Evolutionary conservation across 2,888 invertebrate species (phyloP).

Genomic region (Pedicia rivosa): DNA sequence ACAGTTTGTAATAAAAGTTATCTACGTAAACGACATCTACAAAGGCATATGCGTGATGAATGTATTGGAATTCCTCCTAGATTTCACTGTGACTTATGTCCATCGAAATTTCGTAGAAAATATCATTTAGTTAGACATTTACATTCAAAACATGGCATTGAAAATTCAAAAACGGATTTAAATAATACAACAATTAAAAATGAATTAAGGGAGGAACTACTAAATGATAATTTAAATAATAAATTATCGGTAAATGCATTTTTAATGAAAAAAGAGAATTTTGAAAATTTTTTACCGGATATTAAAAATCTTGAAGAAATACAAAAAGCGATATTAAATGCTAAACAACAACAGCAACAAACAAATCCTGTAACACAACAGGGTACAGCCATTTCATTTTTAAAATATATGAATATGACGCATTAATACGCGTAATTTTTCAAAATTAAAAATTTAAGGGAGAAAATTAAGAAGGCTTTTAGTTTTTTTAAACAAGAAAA

Average conservation of each 20-base stretch:
- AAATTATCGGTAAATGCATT: constrained; percentile 12
- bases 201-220: no score
- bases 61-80: constrained; percentile 35
- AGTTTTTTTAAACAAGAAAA: no score
- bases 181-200: no score
- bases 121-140: constrained; percentile 35
- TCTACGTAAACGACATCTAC: constrained; percentile 41
- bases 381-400: no score
- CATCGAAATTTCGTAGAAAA: constrained; percentile 33
- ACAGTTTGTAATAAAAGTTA: constrained; percentile 40
- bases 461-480: no score
- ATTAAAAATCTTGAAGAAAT: constrained; percentile 3
- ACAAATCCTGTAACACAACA: no score
- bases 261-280: constrained; percentile 12
- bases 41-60: constrained; percentile 38
- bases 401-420: no score
- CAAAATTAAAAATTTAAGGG: no score
- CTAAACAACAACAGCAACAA: no score
- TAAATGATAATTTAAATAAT: constrained; percentile 1
- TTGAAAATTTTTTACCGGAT: constrained; percentile 5
- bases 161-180: constrained; percentile 17
- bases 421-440: no score
- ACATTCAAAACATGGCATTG: constrained; percentile 30
- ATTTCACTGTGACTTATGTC: constrained; percentile 34
- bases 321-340: no score